Base-by-base conservation (phyloP, 2,888 invertebrate genomes). In the Hemithea aestivaria region DNA sequence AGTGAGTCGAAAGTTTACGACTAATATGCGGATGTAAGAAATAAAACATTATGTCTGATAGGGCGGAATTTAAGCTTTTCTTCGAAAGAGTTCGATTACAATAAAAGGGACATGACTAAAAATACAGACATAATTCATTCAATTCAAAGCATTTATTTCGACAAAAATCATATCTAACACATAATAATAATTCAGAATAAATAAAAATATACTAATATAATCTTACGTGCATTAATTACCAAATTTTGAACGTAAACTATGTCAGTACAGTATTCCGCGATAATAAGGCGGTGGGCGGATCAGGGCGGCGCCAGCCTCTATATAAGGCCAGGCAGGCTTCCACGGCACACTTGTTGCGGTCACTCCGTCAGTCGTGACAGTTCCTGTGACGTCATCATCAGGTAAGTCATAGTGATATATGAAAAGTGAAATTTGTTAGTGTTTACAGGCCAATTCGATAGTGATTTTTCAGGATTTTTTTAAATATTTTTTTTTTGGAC, bases 201-300 rank as follows among this genome's bases (percentile, higher is more conserved):
- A n/a, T n/a, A n/a, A n/a, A n/a, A n/a, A n/a, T n/a, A n/a, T n/a
- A n/a, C n/a, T n/a, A n/a, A n/a, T n/a, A n/a, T n/a, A n/a, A n/a
- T n/a, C n/a, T n/a, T n/a, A n/a, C n/a, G n/a, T n/a, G n/a, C n/a
- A n/a, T n/a, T 66, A 66, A 72, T 74, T 66, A 59, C 62, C 61
- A 49, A 76, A 74, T 80, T 80, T 76, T 70, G 65, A 80, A 75
- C 77, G 73, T 72, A 77, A 82, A 82, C 71, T 73, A 73, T 72
- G 72, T 80, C 80, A 81, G 70, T 62, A n/a, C n/a, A 58, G 67
- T 61, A 65, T 67, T 65, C 65, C 62, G 62, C 40, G 59, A 55
- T 65, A 73, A 73, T 72, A 71, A 74, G 61, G 69, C 76, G 77
- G 77, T 80, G 84, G 80, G 85, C 73, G 82, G 73, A 62, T 57